These are phyloP conservation scores for Platichthys stellatus DNA, from an alignment of 2,113 vertebrate species.

Conservation along the genomic window DNA sequence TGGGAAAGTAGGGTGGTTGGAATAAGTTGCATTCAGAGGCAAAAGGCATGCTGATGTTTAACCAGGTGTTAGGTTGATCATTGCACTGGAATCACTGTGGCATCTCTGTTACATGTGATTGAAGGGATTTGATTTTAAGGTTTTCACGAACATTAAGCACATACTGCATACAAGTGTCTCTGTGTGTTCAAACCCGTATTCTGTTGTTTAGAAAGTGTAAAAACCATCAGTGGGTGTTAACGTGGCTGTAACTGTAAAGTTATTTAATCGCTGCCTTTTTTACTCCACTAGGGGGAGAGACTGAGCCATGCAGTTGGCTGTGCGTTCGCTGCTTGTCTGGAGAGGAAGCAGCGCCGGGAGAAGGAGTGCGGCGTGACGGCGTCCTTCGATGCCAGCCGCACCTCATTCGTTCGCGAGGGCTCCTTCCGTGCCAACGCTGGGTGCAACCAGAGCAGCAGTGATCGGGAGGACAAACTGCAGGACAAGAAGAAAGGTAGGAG, in stretches of 20 bases:
- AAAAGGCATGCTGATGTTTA: too few relatives aligned
- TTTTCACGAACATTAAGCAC: background rate
- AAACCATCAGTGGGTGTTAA: background rate
- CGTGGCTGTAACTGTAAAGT: background rate
- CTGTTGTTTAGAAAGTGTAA: background rate
- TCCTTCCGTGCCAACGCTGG: conserved; percentile 89
- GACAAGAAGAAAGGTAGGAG: conserved; percentile 88
- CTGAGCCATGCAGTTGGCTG: conserved; percentile 94
- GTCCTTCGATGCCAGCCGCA: conserved; percentile 91
- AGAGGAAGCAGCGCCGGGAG: conserved; percentile 91
- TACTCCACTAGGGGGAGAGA: conserved; percentile 85
- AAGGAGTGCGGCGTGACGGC: conserved; percentile 94
- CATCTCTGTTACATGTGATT: too few relatives aligned
- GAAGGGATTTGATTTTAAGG: background rate
- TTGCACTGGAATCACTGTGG: too few relatives aligned
- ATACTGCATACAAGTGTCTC: background rate
- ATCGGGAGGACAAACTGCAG: conserved; percentile 82
- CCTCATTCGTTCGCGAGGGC: conserved; percentile 92
- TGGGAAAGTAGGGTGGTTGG: background rate
- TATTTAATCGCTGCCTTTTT: background rate
- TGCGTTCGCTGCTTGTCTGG: conserved; percentile 92
- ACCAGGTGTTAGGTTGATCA: too few relatives aligned
- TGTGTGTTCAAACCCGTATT: background rate
- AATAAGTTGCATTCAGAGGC: too few relatives aligned
- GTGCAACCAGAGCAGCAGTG: conserved; percentile 72